Base-by-base conservation (phyloP, 2,797 vertebrate species). In the Leptoclinus maculatus region DNA sequence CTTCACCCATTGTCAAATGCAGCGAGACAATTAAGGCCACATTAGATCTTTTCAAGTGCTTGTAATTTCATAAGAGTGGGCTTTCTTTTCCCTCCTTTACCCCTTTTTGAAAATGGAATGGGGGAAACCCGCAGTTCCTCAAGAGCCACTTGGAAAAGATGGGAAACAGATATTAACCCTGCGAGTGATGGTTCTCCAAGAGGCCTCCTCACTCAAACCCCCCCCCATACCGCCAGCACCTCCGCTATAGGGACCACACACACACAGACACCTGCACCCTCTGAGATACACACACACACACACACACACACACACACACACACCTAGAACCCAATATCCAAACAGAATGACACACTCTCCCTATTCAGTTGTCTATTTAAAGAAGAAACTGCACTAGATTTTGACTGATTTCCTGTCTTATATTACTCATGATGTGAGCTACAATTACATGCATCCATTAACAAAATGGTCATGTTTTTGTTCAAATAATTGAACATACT, bases 21-120 rank as follows among this genome's bases (percentile, higher is more conserved):
- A 89, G 88, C 80, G 66, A 93, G 84, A 95, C 95, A 95, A 96
- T 96, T 95, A 95, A 94, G 94, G 94, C 93, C 94, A 95, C 94
- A 96, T 96, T 96, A 96, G 95, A 95, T 96, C 94, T 95, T 95
- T 95, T 95, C 90, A 86, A 95, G 95, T 94, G 88, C 94, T 95
- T 93, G 94, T 95, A 94, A 95, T 95, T 95, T 95, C 93, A 95
- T 96, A 95, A 95, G 92, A 93, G 93, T 83, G 87, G 84, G 67
- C 84, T 89, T 88, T 90, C 76, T 79, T 80, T 21, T 38, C 62
- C 66, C 64, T 83, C 60, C 27, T 32, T 66, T 79, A 70, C 60
- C 56, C n/a, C 47, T 84, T 87, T 92, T 87, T 86, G 74, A 89
- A 92, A 91, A 91, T 89, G 78, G 92, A 93, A 91, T 83, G 85